Conservation (phyloP, 2,113 vertebrate species). For the Terrapene triunguis region DNA sequence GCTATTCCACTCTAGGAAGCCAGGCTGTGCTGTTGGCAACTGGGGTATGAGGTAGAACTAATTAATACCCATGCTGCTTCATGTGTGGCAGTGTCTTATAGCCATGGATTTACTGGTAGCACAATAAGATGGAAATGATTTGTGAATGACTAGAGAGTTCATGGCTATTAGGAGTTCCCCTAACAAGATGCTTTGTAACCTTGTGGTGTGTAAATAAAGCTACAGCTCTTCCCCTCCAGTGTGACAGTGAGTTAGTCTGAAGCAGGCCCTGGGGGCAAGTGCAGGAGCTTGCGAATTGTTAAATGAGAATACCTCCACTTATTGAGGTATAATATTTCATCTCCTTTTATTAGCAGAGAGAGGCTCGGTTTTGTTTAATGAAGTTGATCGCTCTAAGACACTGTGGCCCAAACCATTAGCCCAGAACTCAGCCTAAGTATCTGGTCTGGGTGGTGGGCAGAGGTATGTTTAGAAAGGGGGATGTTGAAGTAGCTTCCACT, state of each 20-base stretch:
- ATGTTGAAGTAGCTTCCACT: not conserved
- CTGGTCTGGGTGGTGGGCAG: accelerated
- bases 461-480: accelerated
- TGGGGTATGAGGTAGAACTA: not conserved
- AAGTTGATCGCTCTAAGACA: not conserved
- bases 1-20: accelerated
- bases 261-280: accelerated
- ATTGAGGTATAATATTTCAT: not conserved
- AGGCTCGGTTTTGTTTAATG: not conserved
- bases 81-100: not conserved
- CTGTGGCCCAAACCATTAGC: not conserved
- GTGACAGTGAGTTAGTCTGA: not conserved
- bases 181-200: not conserved
- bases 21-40: accelerated
- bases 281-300: accelerated
- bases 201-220: not conserved
- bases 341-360: not conserved
- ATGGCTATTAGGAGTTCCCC: not conserved
- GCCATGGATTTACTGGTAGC: accelerated
- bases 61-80: not conserved
- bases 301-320: not conserved
- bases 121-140: not conserved
- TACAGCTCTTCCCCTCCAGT: accelerated
- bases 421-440: accelerated
- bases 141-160: conserved; percentile 13